Percentiles rank a stretch among this genome's conserved stretches.
These are phyloP conservation scores for Catocala nupta DNA, from an alignment of 2,888 invertebrate genomes.

Conservation along the genomic window DNA sequence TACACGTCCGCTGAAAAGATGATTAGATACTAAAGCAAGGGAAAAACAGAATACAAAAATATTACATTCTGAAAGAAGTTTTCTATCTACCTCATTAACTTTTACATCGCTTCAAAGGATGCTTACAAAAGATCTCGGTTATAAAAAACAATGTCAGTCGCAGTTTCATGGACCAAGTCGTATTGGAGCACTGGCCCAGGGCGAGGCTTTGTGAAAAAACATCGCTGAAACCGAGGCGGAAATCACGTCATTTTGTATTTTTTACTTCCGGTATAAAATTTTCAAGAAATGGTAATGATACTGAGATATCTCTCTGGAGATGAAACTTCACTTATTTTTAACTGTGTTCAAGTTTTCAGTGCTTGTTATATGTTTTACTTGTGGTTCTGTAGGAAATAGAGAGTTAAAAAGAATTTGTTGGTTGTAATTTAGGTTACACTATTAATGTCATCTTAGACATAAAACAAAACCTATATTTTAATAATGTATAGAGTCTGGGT, in stretches of 20 bases:
- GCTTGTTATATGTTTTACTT: neutral
- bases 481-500: no score
- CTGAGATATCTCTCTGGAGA: neutral
- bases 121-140: constrained; percentile 27
- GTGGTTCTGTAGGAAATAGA: no score
- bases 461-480: no score
- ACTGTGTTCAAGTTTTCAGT: neutral
- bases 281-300: constrained; percentile 17
- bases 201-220: constrained; percentile 32
- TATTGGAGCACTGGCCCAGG: constrained; percentile 17
- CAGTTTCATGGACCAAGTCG: constrained; percentile 34
- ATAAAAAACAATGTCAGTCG: constrained; percentile 38
- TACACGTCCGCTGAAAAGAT: neutral
- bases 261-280: constrained; percentile 13
- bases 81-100: constrained; percentile 34
- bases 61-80: neutral
- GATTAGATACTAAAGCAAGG: neutral
- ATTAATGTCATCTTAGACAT: no score
- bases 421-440: no score
- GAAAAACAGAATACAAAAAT: constrained; percentile 5
- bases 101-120: constrained; percentile 27
- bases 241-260: constrained; percentile 21
- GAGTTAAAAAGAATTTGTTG: no score
- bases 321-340: constrained; percentile 4
- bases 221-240: constrained; percentile 13